phyloP scores from a whole-genome alignment of 2,113 vertebrate genomes.

The Forbesichthys agassizii region DNA sequence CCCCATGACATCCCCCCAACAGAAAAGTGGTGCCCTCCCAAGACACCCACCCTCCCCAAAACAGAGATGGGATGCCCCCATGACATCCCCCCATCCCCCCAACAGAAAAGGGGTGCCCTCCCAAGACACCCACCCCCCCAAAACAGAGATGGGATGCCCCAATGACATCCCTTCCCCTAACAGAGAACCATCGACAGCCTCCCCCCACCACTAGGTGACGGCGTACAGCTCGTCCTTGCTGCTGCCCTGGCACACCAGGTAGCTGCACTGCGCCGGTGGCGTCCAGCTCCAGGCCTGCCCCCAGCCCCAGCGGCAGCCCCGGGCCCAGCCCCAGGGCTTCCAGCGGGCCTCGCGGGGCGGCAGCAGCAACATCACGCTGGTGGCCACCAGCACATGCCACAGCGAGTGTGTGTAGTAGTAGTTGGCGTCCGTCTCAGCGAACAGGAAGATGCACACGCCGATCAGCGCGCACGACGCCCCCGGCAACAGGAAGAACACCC shows the following conservation, averaged over 20 bases:
- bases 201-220: constrained; percentile 63
- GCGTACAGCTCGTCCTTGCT: constrained; percentile 86
- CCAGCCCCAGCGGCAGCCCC: constrained; percentile 71
- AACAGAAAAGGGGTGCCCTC: no score
- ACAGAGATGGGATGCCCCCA: no score
- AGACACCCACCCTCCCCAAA: no score
- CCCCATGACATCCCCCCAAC: no score
- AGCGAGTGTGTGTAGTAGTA: constrained; percentile 96
- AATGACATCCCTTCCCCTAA: no score
- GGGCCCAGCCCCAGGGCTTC: constrained; percentile 50
- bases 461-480: constrained; percentile 82
- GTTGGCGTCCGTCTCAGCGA: constrained; percentile 90
- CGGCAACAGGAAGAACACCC: constrained; percentile 90
- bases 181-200: not conserved
- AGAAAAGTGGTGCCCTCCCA: no score
- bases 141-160: no score
- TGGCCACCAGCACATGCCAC: constrained; percentile 94
- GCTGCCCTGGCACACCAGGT: constrained; percentile 86
- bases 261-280: constrained; percentile 80
- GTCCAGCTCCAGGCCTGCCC: constrained; percentile 28
- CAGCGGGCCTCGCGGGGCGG: constrained; percentile 82
- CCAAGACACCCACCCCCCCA: no score
- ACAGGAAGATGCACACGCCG: constrained; percentile 85
- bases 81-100: no score
- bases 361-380: constrained; percentile 86